These are phyloP conservation scores for Thereva nobilitata DNA, from an alignment of 2,888 invertebrate species.

Conservation along the genomic window DNA sequence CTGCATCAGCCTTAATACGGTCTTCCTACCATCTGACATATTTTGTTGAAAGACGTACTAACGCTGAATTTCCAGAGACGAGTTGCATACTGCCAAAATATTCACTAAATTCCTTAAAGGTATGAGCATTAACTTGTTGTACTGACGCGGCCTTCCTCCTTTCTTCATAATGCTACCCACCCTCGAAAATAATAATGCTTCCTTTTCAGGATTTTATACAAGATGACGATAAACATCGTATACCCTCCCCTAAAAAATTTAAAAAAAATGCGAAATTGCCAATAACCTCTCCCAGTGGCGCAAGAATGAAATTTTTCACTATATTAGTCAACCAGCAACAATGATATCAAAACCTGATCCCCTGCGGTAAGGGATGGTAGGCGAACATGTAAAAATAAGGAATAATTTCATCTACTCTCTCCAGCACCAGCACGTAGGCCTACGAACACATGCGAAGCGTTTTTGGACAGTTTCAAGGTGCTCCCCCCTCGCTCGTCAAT, in stretches of 20 bases:
- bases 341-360: slow-evolving; percentile 27
- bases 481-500: slow-evolving; percentile 18
- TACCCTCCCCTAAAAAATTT: slow-evolving; percentile 7
- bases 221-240: no score
- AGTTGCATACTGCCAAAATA: no score
- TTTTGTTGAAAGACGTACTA: no score
- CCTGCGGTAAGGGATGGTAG: neutral
- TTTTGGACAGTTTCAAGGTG: slow-evolving; percentile 25
- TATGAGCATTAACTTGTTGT: no score
- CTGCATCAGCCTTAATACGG: no score
- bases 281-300: slow-evolving; percentile 30
- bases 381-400: neutral
- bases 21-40: no score
- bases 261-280: slow-evolving; percentile 38
- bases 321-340: slow-evolving; percentile 37
- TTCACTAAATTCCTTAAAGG: no score
- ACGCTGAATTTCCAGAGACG: no score
- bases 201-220: no score
- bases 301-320: slow-evolving; percentile 32
- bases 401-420: slow-evolving; percentile 23
- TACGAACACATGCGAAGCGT: slow-evolving; percentile 8
- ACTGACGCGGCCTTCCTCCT: no score
- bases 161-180: no score
- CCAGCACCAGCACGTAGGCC: slow-evolving; percentile 5
- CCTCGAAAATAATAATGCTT: no score